Base-by-base conservation (phyloP, 1,140 invertebrate genomes). In the Aphaenogaster ashmeadi region DNA sequence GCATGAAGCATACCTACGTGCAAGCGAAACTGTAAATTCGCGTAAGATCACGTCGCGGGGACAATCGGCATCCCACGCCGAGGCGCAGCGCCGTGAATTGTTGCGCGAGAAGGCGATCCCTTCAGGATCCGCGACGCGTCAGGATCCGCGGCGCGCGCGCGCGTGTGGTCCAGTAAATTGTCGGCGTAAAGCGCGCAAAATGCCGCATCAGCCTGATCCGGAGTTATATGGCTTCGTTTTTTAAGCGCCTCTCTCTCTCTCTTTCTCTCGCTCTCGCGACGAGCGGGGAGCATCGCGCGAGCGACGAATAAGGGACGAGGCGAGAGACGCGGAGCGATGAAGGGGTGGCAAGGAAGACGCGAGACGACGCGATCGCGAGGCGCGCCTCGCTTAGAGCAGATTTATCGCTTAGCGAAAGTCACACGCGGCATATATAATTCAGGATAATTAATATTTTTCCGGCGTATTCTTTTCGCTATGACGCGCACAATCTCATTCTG, bases 111-210 rank as follows among this genome's bases (percentile, higher is more conserved):
- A 72, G 67, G 7, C 54, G 67, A 79, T 69, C 66, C 66, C 84
- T 87, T 84, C 85, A 74, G 52, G 84, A 84, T 67, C 64, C 44
- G 52, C 58, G 71, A 13, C 80, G 79, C 56, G 41, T 84, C 85
- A 74, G 47, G 56, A 87, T 79, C 52, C 27, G 52, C 71, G 54
- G 18, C 69, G 78, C 79, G 74, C 41, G 41, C 41, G 38, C 77
- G 81, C 90, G 90, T 91, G 90, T 91, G 90, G 90, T 91, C 90
- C 90, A 87, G 89, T 91, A 91, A 91, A 91, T 91, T 89, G 87
- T 88, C 89, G 84, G 74, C 79, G 81, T 89, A 91, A 90, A 81
- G 87, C 90, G 87, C 90, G 89, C 90, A 89, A 91, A 91, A 91
- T 91, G 90, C 64, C 89, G 90, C 90, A 91, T 91, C 90, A 91